A percentile compares a stretch with the other conserved stretches of the same genome.
These are phyloP conservation scores for Pseudobourletiella spinata DNA, from an alignment of 1,140 invertebrate species.

Conservation along the genomic window DNA sequence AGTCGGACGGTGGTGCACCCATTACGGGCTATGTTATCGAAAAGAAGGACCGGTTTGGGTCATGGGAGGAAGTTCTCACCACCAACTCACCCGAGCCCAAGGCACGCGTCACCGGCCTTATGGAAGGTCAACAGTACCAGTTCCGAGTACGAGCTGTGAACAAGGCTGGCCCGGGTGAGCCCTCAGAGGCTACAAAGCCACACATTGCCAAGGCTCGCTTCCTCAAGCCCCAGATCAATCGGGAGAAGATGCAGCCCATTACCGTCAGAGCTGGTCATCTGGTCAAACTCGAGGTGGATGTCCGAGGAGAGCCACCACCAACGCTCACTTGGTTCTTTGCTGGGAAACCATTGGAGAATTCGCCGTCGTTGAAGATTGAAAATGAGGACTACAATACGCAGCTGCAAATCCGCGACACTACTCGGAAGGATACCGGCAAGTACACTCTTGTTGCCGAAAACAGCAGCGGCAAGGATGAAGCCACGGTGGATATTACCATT, in stretches of 20 bases:
- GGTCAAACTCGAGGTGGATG: constrained; percentile 86
- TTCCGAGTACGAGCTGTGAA: constrained; percentile 88
- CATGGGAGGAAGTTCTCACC: constrained; percentile 80
- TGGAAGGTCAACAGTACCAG: constrained; percentile 86
- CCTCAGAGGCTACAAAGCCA: constrained; percentile 76
- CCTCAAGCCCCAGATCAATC: constrained; percentile 80
- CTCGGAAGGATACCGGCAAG: constrained; percentile 72
- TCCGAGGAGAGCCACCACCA: constrained; percentile 91
- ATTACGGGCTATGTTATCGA: constrained; percentile 95
- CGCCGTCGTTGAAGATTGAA: constrained; percentile 62
- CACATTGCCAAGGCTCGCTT: constrained; percentile 82
- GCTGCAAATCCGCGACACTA: constrained; percentile 67
- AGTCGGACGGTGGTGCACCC: constrained; percentile 80
- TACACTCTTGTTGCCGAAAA: constrained; percentile 90
- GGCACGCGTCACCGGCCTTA: constrained; percentile 71
- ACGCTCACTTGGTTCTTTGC: constrained; percentile 79
- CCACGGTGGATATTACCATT: constrained; percentile 86
- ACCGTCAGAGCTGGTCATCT: constrained; percentile 82
- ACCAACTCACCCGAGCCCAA: constrained; percentile 70
- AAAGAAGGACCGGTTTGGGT: constrained; percentile 86
- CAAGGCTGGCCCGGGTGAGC: constrained; percentile 84
- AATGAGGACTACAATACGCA: constrained; percentile 91
- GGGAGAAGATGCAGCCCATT: constrained; percentile 80
- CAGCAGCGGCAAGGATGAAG: constrained; percentile 83
- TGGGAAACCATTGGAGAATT: constrained; percentile 54